phyloP scores from a whole-genome alignment of 2,888 invertebrate genomes.

The Marronus borbonicus region DNA sequence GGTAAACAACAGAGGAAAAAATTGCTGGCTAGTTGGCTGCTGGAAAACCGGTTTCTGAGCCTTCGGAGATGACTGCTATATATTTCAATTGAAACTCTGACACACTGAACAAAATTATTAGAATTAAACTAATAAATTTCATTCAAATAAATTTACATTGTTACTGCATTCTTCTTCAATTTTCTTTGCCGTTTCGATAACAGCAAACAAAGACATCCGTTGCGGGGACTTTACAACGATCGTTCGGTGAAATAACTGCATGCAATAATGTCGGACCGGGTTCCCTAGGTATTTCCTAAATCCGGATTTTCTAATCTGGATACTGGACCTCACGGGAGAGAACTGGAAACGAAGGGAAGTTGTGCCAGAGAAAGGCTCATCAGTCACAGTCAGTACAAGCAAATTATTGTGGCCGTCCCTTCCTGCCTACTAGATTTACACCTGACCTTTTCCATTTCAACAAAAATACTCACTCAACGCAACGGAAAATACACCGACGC shows the following conservation, averaged over 20 bases:
- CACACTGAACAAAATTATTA: too few species aligned
- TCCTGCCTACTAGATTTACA: slow-evolving; percentile 63
- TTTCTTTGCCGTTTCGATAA: slow-evolving; percentile 23
- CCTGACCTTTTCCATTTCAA: slow-evolving; percentile 60
- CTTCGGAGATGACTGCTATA: background rate
- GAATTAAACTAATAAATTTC: background rate
- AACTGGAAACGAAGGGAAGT: slow-evolving; percentile 60
- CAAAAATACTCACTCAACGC: slow-evolving; percentile 52
- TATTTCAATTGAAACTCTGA: background rate
- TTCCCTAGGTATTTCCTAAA: slow-evolving; percentile 58
- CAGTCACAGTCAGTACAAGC: slow-evolving; percentile 64
- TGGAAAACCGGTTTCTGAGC: too few species aligned
- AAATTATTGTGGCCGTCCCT: slow-evolving; percentile 64
- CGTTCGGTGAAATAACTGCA: slow-evolving; percentile 44
- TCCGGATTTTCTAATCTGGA: slow-evolving; percentile 57
- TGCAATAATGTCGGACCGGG: slow-evolving; percentile 52
- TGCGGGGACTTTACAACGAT: slow-evolving; percentile 25
- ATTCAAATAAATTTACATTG: background rate
- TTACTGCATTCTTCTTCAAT: background rate
- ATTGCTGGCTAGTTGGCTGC: too few species aligned
- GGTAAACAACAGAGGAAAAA: too few species aligned
- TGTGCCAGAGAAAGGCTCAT: slow-evolving; percentile 61
- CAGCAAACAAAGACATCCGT: slow-evolving; percentile 43
- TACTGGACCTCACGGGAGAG: slow-evolving; percentile 55
- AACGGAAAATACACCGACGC: slow-evolving; percentile 37